phyloP scores from a whole-genome alignment of 2,113 vertebrate genomes.

The Aegithalos caudatus region DNA sequence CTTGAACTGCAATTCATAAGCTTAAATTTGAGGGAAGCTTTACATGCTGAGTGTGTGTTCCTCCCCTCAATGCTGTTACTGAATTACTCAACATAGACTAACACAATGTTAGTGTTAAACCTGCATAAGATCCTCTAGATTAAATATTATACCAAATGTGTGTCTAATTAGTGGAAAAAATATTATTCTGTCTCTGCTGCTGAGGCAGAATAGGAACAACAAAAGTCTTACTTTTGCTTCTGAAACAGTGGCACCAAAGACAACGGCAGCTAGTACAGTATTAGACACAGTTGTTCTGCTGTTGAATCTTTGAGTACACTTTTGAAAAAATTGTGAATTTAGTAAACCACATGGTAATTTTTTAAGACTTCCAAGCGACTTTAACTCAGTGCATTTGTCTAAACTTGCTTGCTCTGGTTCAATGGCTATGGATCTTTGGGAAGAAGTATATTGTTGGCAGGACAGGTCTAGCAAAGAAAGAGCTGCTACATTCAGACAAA shows the following conservation, averaged over 20 bases:
- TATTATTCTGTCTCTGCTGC: not conserved
- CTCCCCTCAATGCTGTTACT: not conserved
- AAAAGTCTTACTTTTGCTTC: not conserved
- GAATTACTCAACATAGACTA: not conserved
- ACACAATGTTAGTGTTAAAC: not conserved
- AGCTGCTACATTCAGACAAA: not conserved
- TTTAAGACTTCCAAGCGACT: not conserved
- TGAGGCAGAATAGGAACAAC: not conserved
- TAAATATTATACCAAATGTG: not conserved
- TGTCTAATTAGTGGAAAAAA: not conserved
- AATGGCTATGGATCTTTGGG: not conserved
- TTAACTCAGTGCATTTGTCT: not conserved
- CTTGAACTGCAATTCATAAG: not conserved
- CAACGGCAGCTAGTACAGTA: not conserved
- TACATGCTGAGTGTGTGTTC: rapidly evolving
- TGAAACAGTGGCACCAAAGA: not conserved
- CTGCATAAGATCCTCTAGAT: not conserved
- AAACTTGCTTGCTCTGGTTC: not conserved
- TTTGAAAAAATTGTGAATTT: not conserved
- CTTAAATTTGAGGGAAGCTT: not conserved
- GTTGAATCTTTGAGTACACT: not conserved
- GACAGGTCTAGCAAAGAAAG: not conserved
- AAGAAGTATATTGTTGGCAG: not conserved
- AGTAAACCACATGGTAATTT: not conserved
- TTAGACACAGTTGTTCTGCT: not conserved